These are phyloP conservation scores for Eilema caniola DNA, from an alignment of 2,888 invertebrate genomes.

Conservation along the genomic window DNA sequence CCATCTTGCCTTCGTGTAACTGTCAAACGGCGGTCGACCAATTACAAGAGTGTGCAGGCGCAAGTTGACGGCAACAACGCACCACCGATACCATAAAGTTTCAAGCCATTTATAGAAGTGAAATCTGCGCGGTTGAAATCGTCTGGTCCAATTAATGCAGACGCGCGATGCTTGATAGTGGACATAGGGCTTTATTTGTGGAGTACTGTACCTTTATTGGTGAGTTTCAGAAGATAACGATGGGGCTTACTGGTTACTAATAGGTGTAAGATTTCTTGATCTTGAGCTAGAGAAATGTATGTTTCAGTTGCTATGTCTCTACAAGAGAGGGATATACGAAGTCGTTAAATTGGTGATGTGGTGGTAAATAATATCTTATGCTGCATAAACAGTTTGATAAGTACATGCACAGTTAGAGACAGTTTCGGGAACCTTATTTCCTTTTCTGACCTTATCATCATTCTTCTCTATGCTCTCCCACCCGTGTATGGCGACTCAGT, in stretches of 20 bases:
- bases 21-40: constrained; percentile 83
- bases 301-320: too few species aligned
- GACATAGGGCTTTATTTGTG: constrained; percentile 47
- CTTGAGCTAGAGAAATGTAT: neutral
- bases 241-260: neutral
- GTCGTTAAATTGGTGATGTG: too few species aligned
- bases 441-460: too few species aligned
- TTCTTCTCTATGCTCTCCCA: too few species aligned
- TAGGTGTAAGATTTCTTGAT: neutral
- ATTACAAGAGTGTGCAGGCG: constrained; percentile 83
- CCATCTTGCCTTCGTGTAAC: constrained; percentile 84
- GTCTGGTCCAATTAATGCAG: constrained; percentile 83
- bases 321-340: too few species aligned
- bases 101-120: constrained; percentile 84
- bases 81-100: constrained; percentile 82
- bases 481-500: too few species aligned
- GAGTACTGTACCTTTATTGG: constrained; percentile 10
- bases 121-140: constrained; percentile 73
- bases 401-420: too few species aligned
- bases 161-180: constrained; percentile 68
- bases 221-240: constrained; percentile 13
- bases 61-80: constrained; percentile 80
- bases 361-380: too few species aligned
- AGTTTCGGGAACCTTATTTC: too few species aligned
- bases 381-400: too few species aligned